Conservation (phyloP, 2,888 invertebrate species). For the Phania funesta region DNA sequence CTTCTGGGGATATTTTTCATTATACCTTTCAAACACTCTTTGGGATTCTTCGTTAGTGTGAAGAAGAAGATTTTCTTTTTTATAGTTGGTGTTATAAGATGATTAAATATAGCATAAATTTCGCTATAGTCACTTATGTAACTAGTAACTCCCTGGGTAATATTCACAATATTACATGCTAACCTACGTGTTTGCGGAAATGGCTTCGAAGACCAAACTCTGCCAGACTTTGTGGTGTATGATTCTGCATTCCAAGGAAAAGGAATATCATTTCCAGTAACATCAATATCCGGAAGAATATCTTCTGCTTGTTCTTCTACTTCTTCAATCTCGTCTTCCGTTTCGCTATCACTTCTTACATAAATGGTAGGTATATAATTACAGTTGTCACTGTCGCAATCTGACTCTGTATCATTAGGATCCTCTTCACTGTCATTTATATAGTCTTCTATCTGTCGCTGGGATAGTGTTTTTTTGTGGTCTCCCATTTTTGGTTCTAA, state of each 20-base stretch:
- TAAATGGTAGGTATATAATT: not conserved
- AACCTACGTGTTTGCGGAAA: not conserved
- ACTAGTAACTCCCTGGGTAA: not conserved
- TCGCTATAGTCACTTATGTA: not conserved
- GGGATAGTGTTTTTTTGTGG: not conserved
- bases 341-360: too few species aligned
- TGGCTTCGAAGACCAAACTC: not conserved
- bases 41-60: slow-evolving; percentile 35
- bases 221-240: not conserved
- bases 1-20: not conserved
- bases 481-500: slow-evolving; percentile 7
- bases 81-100: not conserved
- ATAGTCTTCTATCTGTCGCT: not conserved
- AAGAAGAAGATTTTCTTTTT: slow-evolving; percentile 21
- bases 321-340: slow-evolving; percentile 26
- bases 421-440: slow-evolving; percentile 8
- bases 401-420: too few species aligned
- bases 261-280: not conserved
- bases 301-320: slow-evolving; percentile 15
- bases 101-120: not conserved
- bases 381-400: slow-evolving; percentile 5
- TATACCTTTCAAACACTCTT: slow-evolving; percentile 14
- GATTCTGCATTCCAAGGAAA: not conserved
- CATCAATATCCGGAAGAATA: slow-evolving; percentile 11
- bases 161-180: not conserved